Evolutionary conservation across 2,113 vertebrate genomes (phyloP).

Genomic region (Oreotrochilus melanogaster): DNA sequence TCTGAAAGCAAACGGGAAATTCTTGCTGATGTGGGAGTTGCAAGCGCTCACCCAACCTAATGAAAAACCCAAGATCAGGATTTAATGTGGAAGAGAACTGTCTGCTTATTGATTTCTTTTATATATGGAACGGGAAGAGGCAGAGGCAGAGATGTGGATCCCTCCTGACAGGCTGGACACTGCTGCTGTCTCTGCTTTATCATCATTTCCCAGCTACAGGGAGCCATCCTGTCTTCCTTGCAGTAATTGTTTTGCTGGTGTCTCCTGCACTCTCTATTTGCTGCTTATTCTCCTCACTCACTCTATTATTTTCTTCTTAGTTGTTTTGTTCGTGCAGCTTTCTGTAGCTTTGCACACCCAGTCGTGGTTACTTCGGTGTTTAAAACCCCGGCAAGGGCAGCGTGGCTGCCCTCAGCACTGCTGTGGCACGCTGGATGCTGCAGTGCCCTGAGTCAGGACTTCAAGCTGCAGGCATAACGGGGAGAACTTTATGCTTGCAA

Average conservation of each 20-base stretch:
- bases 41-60: background rate
- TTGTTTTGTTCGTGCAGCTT: background rate
- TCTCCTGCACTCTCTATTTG: background rate
- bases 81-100: background rate
- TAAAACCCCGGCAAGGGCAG: background rate
- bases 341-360: background rate
- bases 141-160: background rate
- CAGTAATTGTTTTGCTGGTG: background rate
- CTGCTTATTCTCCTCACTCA: background rate
- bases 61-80: background rate
- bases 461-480: accelerated
- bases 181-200: accelerated
- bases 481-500: accelerated
- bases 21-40: slow-evolving; percentile 54
- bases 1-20: slow-evolving; percentile 53
- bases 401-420: accelerated
- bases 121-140: background rate
- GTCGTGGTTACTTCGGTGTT: accelerated
- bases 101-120: background rate
- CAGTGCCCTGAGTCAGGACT: accelerated
- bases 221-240: background rate
- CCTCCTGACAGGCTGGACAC: accelerated
- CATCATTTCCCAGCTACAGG: accelerated
- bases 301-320: background rate
- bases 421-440: accelerated